These are phyloP conservation scores for Agrochola lota DNA, from an alignment of 2,888 invertebrate genomes.

Conservation along the genomic window DNA sequence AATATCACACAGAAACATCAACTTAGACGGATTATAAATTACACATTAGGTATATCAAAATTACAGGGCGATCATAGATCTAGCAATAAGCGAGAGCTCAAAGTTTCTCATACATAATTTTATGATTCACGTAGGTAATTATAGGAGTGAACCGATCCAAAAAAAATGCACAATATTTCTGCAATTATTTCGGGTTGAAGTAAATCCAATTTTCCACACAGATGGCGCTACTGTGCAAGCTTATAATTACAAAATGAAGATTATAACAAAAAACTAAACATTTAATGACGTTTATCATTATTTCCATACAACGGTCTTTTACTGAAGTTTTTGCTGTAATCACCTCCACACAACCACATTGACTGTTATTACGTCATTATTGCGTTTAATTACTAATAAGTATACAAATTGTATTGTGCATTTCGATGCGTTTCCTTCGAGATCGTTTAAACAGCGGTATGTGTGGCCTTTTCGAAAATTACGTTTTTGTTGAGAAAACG, in stretches of 20 bases:
- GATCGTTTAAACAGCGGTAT: slow-evolving; percentile 13
- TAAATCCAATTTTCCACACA: slow-evolving; percentile 2
- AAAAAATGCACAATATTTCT: background rate
- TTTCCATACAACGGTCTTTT: slow-evolving; percentile 36
- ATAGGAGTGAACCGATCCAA: background rate
- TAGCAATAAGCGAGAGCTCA: background rate
- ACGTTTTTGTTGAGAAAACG: slow-evolving; percentile 27
- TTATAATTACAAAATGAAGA: slow-evolving; percentile 35
- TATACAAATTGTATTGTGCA: slow-evolving; percentile 40
- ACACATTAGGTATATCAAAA: slow-evolving; percentile 17
- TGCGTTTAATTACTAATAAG: slow-evolving; percentile 63
- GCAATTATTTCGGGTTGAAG: slow-evolving; percentile 2
- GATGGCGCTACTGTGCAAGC: background rate
- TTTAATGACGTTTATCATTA: slow-evolving; percentile 49
- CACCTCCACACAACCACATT: slow-evolving; percentile 30
- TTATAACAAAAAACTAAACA: slow-evolving; percentile 39
- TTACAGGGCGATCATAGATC: background rate
- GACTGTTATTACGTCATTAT: slow-evolving; percentile 60
- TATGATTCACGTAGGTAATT: background rate
- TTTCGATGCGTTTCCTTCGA: slow-evolving; percentile 31
- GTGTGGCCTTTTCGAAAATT: slow-evolving; percentile 47
- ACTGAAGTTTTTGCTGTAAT: slow-evolving; percentile 52
- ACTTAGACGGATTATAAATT: slow-evolving; percentile 5
- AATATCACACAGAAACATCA: background rate
- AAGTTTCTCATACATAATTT: slow-evolving; percentile 1